Percentiles rank a stretch among this genome's conserved stretches.
These are phyloP conservation scores for Stenodema calcarata DNA, from an alignment of 2,888 invertebrate species.

Conservation along the genomic window DNA sequence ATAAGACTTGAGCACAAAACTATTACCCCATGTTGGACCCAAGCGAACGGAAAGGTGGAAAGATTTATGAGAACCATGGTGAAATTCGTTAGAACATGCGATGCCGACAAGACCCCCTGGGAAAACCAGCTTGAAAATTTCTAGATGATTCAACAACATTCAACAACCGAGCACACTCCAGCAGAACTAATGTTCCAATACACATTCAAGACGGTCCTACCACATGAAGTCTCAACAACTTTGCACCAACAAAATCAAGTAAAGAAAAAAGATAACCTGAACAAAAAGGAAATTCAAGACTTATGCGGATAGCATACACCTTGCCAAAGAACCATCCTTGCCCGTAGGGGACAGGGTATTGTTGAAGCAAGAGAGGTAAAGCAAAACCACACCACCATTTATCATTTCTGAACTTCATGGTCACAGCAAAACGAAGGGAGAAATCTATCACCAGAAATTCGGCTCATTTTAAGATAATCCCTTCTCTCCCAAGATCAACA, in stretches of 20 bases:
- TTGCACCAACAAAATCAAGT: not conserved
- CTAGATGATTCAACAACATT: not conserved
- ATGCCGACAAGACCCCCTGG: not conserved
- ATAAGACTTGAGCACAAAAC: not conserved
- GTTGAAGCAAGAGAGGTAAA: not conserved
- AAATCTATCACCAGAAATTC: too few species aligned
- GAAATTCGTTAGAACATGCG: not conserved
- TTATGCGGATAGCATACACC: not conserved
- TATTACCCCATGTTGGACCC: not conserved
- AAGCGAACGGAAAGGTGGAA: not conserved
- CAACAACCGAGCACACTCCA: not conserved
- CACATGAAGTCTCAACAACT: not conserved
- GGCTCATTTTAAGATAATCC: too few species aligned
- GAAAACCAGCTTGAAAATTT: not conserved
- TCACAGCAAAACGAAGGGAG: not conserved
- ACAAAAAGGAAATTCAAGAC: not conserved
- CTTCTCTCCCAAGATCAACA: too few species aligned
- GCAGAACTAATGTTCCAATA: slow-evolving; percentile 15
- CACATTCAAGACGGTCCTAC: not conserved
- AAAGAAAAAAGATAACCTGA: too few species aligned
- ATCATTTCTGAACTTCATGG: not conserved
- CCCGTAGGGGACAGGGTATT: not conserved
- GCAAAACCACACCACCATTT: not conserved
- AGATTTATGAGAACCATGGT: not conserved
- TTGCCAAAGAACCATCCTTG: not conserved